phyloP scores from a whole-genome alignment of 2,888 invertebrate genomes.

The Drosophila mimetica region DNA sequence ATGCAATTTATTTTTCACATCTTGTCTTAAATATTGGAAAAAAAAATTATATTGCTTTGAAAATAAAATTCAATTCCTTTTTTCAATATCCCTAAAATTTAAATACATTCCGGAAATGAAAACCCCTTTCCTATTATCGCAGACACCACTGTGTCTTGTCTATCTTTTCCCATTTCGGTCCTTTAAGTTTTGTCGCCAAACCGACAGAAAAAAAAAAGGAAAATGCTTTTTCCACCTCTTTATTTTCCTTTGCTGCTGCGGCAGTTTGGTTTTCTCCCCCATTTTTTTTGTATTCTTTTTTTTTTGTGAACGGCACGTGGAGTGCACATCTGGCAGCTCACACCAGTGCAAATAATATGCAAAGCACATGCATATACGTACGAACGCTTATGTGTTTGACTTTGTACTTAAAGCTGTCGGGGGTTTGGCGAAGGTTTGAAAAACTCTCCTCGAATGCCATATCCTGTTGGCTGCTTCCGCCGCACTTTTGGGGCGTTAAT shows the following conservation, averaged over 20 bases:
- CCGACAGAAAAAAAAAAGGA: constrained; percentile 1
- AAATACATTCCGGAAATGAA: background rate
- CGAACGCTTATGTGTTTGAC: constrained; percentile 40
- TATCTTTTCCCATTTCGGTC: constrained; percentile 33
- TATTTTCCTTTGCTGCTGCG: constrained; percentile 42
- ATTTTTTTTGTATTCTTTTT: constrained; percentile 1
- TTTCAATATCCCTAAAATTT: background rate
- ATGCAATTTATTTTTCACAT: too few relatives aligned
- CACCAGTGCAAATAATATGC: constrained; percentile 27
- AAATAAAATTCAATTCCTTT: background rate
- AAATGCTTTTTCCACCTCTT: constrained; percentile 43
- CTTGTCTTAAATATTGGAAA: too few relatives aligned
- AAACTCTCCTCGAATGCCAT: constrained; percentile 53
- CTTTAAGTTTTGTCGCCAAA: constrained; percentile 55
- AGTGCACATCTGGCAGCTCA: constrained; percentile 70
- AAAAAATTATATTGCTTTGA: background rate
- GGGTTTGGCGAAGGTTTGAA: constrained; percentile 18
- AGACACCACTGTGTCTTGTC: constrained; percentile 1
- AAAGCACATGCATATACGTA: constrained; percentile 22
- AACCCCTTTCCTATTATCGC: background rate
- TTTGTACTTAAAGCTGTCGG: constrained; percentile 71
- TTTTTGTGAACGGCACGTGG: constrained; percentile 68
- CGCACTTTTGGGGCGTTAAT: constrained; percentile 48
- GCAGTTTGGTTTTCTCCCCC: constrained; percentile 42
- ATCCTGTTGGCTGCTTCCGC: constrained; percentile 67